Percentiles rank a stretch among this genome's conserved stretches.
Evolutionary conservation across 1,140 invertebrate genomes (phyloP).

Genomic region (Pteromalus puparum): DNA sequence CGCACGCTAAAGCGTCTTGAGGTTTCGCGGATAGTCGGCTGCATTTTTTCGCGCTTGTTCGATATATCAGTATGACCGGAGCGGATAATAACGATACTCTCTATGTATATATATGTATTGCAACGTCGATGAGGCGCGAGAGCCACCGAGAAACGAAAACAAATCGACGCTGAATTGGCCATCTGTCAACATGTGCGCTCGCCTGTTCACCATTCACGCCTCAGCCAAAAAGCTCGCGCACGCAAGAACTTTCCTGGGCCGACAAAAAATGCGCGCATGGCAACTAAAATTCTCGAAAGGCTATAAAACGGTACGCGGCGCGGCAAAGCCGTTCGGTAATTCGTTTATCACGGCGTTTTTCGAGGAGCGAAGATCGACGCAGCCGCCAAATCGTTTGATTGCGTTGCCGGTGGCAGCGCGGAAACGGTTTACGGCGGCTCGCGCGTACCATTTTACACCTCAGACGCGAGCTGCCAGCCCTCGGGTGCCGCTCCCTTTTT

Average conservation of each 20-base stretch:
- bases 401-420: conserved; percentile 40
- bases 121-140: background rate
- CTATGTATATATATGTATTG: background rate
- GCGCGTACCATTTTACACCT: conserved; percentile 15
- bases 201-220: conserved; percentile 55
- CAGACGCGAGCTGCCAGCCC: conserved; percentile 25
- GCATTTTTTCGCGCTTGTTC: too few species aligned
- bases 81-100: too few species aligned
- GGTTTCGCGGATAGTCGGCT: conserved; percentile 33
- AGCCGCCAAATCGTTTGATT: conserved; percentile 47
- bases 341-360: conserved; percentile 53
- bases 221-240: background rate
- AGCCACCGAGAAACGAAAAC: background rate
- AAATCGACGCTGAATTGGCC: conserved; percentile 56
- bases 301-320: conserved; percentile 32
- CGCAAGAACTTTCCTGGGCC: too few species aligned
- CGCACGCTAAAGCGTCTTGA: conserved; percentile 39
- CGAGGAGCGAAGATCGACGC: conserved; percentile 5
- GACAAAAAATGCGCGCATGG: background rate
- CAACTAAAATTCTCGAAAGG: conserved; percentile 16
- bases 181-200: conserved; percentile 62
- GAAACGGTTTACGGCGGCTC: conserved; percentile 45
- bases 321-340: conserved; percentile 52
- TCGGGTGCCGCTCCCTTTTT: conserved; percentile 33
- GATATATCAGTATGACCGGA: too few species aligned